Base-by-base conservation (phyloP, 2,113 vertebrate species). In the Apus apus region DNA sequence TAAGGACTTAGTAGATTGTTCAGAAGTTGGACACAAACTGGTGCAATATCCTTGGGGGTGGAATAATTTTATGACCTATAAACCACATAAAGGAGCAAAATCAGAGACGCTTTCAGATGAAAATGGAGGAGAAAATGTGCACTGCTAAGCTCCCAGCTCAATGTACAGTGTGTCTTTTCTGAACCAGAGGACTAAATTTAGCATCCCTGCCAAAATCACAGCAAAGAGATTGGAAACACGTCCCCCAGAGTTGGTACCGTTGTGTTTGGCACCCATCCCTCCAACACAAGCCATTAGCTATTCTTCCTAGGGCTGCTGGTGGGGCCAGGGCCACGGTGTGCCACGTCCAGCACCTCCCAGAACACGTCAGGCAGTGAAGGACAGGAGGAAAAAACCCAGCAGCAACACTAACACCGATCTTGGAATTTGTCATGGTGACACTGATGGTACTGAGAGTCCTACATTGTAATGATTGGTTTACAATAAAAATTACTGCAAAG, bases 381-480 rank as follows among this genome's bases (percentile, higher is more conserved):
- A 87, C 67, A 77, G 85, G 14, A 74, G 82, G 68, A 91, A 76
- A 80, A 70, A 19, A n/a, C 72, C 90, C 17, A 66, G 66, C 61
- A 89, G 90, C 93, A 57, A 94, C 66, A 75, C 46, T 72, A n/a
- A 32, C 30, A 2, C 21, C 18, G 46, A 30, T 26, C 43, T 40
- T 85, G 76, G 95, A 65, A 97, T 97, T 56, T 93, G 76, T 97
- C 96, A 89, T 11, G 64, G 43, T 93, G 96, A 89, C 96, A 89
- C 32, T 34, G 65, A 93, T 66, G 73, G 92, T 27, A 94, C 91
- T 76, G 83, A 96, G 92, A 86, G 70, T 77, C 93, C 78, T 93
- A 83, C 92, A 95, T 62, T 53, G 43, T 29, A 76, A 94, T 84
- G 94, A 95, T 79, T 64, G 86, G 66, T 90, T 97, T 90, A 96